phyloP scores from a whole-genome alignment of 1,140 invertebrate species.

The Phenacoccus solenopsis region DNA sequence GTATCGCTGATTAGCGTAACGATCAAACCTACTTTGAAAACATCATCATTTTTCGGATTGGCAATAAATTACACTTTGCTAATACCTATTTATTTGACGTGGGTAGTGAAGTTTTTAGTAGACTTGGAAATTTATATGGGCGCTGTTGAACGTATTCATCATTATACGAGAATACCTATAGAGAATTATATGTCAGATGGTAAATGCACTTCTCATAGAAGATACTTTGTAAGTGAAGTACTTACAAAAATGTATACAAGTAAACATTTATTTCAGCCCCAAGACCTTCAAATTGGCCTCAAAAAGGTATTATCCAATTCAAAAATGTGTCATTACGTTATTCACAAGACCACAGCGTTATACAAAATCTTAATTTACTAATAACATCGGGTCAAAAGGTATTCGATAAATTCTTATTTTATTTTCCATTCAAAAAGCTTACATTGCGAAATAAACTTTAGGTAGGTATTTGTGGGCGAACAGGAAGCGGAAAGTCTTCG shows the following conservation, averaged over 20 bases:
- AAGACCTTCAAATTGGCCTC: background rate
- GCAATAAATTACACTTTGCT: constrained; percentile 68
- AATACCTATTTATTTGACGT: constrained; percentile 66
- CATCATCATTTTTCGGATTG: constrained; percentile 50
- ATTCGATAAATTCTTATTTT: constrained; percentile 16
- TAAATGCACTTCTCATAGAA: constrained; percentile 17
- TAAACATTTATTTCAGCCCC: background rate
- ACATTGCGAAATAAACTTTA: too few species aligned
- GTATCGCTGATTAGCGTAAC: constrained; percentile 45
- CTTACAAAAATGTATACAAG: background rate
- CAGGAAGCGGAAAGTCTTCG: constrained; percentile 68
- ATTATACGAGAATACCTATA: constrained; percentile 42
- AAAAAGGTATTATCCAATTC: background rate
- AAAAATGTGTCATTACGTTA: constrained; percentile 3
- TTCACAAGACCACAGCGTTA: background rate
- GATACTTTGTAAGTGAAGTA: background rate
- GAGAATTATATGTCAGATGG: constrained; percentile 39
- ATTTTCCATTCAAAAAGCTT: constrained; percentile 18
- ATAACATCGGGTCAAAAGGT: background rate
- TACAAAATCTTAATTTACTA: background rate
- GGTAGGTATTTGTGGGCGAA: constrained; percentile 66
- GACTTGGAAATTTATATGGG: constrained; percentile 68
- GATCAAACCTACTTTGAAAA: constrained; percentile 39
- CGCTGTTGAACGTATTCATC: constrained; percentile 54
- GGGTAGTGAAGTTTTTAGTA: constrained; percentile 64